Percentiles rank a stretch among this genome's conserved stretches.
These are phyloP conservation scores for Tursiops truncatus DNA, from an alignment of 2,113 vertebrate genomes.

Conservation along the genomic window DNA sequence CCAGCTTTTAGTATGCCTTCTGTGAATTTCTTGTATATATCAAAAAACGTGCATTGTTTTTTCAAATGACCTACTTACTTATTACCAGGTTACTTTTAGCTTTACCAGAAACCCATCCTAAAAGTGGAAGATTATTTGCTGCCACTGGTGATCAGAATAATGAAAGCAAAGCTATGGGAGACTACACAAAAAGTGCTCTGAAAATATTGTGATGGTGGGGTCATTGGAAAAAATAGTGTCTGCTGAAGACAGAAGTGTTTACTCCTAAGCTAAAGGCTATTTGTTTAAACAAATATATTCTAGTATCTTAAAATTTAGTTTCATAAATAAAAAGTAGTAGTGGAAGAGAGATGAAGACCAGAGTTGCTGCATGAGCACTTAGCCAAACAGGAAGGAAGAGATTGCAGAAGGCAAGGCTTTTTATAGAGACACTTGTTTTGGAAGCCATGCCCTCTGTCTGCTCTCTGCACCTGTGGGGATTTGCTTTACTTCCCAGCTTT, in stretches of 20 bases:
- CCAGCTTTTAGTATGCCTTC: background rate
- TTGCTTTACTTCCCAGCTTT: background rate
- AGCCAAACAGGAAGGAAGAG: background rate
- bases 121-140: background rate
- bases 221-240: background rate
- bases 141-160: background rate
- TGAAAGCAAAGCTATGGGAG: background rate
- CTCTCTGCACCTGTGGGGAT: background rate
- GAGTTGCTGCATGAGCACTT: background rate
- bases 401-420: background rate
- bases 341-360: background rate
- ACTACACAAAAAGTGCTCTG: background rate
- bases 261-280: background rate
- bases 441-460: background rate
- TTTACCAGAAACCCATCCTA: background rate
- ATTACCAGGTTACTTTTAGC: background rate
- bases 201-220: too few relatives aligned
- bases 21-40: background rate
- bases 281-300: background rate
- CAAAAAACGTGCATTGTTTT: background rate
- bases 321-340: background rate
- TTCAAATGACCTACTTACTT: background rate
- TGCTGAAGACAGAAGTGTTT: background rate
- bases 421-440: background rate
- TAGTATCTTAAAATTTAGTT: background rate